Percentiles rank a stretch among this genome's conserved stretches.
These are phyloP conservation scores for Phytoseiulus persimilis DNA, from an alignment of 2,888 invertebrate genomes.

Conservation along the genomic window DNA sequence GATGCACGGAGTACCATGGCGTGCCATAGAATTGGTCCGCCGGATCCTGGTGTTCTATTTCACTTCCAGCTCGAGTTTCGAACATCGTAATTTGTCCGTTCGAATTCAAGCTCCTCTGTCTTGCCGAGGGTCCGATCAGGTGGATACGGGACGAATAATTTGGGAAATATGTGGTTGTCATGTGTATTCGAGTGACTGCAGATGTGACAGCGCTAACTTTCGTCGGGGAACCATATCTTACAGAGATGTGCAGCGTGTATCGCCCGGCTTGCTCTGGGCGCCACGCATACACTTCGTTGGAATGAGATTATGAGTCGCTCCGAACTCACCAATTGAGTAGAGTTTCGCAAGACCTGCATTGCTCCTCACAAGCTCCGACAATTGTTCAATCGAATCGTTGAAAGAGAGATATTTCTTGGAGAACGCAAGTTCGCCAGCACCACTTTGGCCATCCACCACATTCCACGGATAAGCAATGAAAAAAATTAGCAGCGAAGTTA, in stretches of 20 bases:
- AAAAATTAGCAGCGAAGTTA: not conserved
- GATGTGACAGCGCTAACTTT: too few relatives aligned
- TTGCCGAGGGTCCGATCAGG: too few relatives aligned
- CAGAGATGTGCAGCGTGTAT: not conserved
- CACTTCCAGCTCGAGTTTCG: too few relatives aligned
- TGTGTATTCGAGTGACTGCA: too few relatives aligned
- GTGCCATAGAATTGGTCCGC: too few relatives aligned
- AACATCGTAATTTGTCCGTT: too few relatives aligned
- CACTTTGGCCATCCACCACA: not conserved
- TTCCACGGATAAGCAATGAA: not conserved
- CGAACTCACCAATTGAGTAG: not conserved
- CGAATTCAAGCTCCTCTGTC: too few relatives aligned
- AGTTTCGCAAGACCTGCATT: slow-evolving; percentile 45
- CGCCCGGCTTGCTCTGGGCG: not conserved
- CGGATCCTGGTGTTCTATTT: too few relatives aligned
- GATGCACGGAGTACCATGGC: too few relatives aligned
- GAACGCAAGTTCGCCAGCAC: not conserved
- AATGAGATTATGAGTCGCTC: not conserved
- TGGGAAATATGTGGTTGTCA: too few relatives aligned
- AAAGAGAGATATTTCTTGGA: slow-evolving; percentile 10
- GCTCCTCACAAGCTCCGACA: not conserved
- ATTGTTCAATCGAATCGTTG: slow-evolving; percentile 32
- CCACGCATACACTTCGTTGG: not conserved
- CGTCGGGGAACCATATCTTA: too few relatives aligned
- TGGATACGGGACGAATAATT: too few relatives aligned